Evolutionary conservation across 1,140 invertebrate genomes (phyloP), one percentile per base, ranked within the genome.

Genomic region (Magallana angulata): DNA sequence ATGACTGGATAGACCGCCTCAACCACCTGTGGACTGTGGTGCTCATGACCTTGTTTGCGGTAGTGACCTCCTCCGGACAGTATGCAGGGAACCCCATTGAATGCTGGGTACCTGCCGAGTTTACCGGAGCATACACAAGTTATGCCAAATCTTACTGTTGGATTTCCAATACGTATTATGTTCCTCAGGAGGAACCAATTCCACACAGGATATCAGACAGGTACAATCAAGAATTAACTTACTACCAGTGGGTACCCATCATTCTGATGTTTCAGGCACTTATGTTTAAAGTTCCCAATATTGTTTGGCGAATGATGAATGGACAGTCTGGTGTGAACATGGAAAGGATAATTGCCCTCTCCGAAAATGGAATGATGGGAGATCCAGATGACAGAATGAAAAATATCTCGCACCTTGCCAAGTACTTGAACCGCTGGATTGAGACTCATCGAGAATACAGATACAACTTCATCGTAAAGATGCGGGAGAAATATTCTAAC

Each of bases 241-340:
- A 99, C 95, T 99, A 99, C 94, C 98, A 96, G 90, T 99, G 98
- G 98, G 98, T 99, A 60, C 98, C 98, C 94, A 98, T 99, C 95
- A 97, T 98, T 3, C 98, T 99, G 94, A 98, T 99, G 94, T 97
- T 99, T 94, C 96, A 98, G 97, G 98, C 94, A 6, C 87, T 99
- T 95, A 95, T 99, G 91, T 99, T 99, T 96, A 99, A 99, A 96
- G 97, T 98, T 89, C 98, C 98, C 82, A 96, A 98, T 62, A 60
- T 94, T 9, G 57, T 94, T 5, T 94, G 94, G 94, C 90, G 91
- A 16, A 89, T 94, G 88, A 62, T 92, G 4, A 92, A 92, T 71
- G 89, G 87, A 30, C 85, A 88, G 16, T 90, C 91, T 16, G 93
- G 93, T 30, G 68, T 93, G 1, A 93, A 93, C 81, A 68, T 93